A percentile compares a stretch with the other conserved stretches of the same genome.
Conservation (phyloP, 2,888 invertebrate species). For the Oscheius sp. region DNA sequence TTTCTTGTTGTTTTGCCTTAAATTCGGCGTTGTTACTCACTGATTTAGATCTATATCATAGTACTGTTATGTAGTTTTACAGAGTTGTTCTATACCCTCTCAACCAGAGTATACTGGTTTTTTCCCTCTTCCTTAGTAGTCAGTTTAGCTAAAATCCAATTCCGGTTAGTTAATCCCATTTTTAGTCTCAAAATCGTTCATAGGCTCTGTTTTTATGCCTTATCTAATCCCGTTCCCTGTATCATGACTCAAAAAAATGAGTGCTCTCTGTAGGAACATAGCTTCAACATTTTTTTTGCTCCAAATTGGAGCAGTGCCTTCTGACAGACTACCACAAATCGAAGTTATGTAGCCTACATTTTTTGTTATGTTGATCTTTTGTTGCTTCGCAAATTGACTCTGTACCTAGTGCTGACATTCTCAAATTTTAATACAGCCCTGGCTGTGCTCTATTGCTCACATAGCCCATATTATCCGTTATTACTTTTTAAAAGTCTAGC, state of each 20-base stretch:
- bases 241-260: background rate
- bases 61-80: constrained; percentile 27
- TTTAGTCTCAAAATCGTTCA: background rate
- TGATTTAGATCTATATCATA: background rate
- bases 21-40: constrained; percentile 19
- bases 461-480: background rate
- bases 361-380: background rate
- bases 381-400: background rate
- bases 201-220: background rate
- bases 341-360: background rate
- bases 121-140: background rate
- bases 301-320: background rate
- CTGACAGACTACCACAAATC: background rate
- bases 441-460: background rate
- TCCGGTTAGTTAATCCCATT: background rate
- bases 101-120: background rate
- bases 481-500: background rate
- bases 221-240: background rate
- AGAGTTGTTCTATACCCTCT: background rate
- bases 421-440: background rate
- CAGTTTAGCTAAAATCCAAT: background rate
- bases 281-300: background rate
- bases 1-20: constrained; percentile 23
- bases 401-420: background rate
- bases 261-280: background rate